These are phyloP conservation scores for Plebejus melissa DNA, from an alignment of 2,888 invertebrate species.

Conservation along the genomic window DNA sequence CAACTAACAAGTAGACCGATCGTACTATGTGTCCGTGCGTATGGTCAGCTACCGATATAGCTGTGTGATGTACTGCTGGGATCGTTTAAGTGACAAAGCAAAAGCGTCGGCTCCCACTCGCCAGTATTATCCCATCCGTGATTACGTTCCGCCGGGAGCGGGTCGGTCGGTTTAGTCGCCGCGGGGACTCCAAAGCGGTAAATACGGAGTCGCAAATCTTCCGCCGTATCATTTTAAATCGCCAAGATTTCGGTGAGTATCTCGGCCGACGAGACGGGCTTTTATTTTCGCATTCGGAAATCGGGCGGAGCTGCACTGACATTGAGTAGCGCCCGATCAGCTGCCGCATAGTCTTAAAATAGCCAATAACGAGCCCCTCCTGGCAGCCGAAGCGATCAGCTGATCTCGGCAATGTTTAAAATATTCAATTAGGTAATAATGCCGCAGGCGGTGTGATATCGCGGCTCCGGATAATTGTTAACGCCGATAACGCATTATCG, in stretches of 20 bases:
- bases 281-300: conserved; percentile 35
- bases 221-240: conserved; percentile 70
- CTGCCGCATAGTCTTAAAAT: conserved; percentile 74
- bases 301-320: conserved; percentile 55
- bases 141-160: conserved; percentile 71
- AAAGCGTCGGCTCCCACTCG: conserved; percentile 66
- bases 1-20: conserved; percentile 47
- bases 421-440: conserved; percentile 67
- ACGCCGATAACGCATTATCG: conserved; percentile 52
- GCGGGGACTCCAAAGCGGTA: conserved; percentile 75
- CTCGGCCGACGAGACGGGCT: conserved; percentile 32
- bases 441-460: conserved; percentile 46
- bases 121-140: conserved; percentile 75
- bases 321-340: conserved; percentile 71
- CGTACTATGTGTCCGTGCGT: conserved; percentile 63
- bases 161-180: conserved; percentile 69
- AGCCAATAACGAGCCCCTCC: conserved; percentile 72
- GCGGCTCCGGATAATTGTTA: conserved; percentile 49
- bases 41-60: conserved; percentile 59
- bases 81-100: conserved; percentile 73
- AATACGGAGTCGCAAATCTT: conserved; percentile 76
- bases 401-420: conserved; percentile 68
- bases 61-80: conserved; percentile 65
- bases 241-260: conserved; percentile 75
- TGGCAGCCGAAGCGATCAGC: conserved; percentile 73